phyloP scores from a whole-genome alignment of 2,797 vertebrate genomes.

The Darevskia nairensis region DNA sequence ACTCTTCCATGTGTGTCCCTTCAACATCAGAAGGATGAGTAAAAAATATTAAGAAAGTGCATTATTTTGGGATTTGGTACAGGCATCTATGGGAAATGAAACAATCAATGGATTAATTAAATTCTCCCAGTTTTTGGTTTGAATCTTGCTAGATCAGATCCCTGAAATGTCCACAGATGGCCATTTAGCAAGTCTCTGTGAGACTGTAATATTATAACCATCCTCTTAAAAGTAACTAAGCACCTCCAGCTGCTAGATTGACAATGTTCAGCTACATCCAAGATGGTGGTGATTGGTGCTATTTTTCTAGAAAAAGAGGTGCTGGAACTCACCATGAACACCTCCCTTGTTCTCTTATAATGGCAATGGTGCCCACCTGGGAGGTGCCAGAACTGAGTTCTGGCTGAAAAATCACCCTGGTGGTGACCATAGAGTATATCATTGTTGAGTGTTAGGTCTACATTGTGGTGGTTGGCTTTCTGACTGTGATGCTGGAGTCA shows the following conservation, averaged over 20 bases:
- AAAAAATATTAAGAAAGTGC: constrained; percentile 41
- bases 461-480: background rate
- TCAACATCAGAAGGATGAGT: background rate
- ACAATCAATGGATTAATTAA: background rate
- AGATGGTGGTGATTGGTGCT: too few relatives aligned
- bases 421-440: background rate
- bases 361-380: too few relatives aligned
- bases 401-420: too few relatives aligned
- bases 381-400: too few relatives aligned
- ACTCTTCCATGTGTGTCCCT: background rate
- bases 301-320: too few relatives aligned
- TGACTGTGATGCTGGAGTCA: background rate
- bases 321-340: too few relatives aligned
- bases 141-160: background rate
- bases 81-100: constrained; percentile 4
- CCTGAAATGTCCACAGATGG: background rate
- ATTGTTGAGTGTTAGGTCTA: background rate
- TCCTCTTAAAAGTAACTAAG: background rate
- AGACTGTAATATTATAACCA: background rate
- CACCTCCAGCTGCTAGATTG: background rate
- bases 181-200: background rate
- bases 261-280: background rate
- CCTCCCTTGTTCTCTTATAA: too few relatives aligned
- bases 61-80: constrained; percentile 6
- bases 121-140: background rate